Conservation (phyloP, 1,140 invertebrate genomes). For the Chrysomallon squamiferum region DNA sequence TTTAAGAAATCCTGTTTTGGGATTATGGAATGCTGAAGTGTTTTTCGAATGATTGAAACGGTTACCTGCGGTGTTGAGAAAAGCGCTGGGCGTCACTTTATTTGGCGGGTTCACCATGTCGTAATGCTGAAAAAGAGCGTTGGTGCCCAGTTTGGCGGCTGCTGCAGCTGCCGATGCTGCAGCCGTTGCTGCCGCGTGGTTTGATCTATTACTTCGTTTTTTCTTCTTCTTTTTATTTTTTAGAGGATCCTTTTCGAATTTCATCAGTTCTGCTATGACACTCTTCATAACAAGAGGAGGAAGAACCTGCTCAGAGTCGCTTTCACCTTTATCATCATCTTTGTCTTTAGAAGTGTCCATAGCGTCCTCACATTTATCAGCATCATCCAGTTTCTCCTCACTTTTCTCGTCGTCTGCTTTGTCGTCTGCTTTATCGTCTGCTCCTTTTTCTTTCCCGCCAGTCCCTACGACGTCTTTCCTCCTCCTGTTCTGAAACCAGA, state of each 20-base stretch:
- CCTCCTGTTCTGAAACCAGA: conserved; percentile 60
- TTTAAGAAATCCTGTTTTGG: conserved; percentile 11
- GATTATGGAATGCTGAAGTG: conserved; percentile 47
- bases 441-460: not conserved
- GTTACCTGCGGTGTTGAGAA: conserved; percentile 30
- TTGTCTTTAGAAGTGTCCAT: conserved; percentile 12
- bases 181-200: no score
- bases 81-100: conserved; percentile 46
- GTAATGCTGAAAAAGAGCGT: conserved; percentile 30
- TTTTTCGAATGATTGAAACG: conserved; percentile 43
- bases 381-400: conserved; percentile 19
- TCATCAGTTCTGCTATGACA: conserved; percentile 47
- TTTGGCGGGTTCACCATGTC: conserved; percentile 59
- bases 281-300: conserved; percentile 50
- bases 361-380: conserved; percentile 11
- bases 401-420: conserved; percentile 21
- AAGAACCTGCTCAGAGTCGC: conserved; percentile 34
- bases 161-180: not conserved
- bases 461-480: conserved; percentile 54
- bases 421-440: conserved; percentile 12
- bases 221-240: conserved; percentile 46
- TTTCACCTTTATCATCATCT: conserved; percentile 9
- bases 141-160: not conserved
- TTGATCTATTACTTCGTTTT: conserved; percentile 15
- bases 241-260: conserved; percentile 47